Percentiles rank a stretch among this genome's conserved stretches.
These are phyloP conservation scores for Drosophila pseudoobscura DNA, from an alignment of 1,140 invertebrate genomes.

Conservation along the genomic window DNA sequence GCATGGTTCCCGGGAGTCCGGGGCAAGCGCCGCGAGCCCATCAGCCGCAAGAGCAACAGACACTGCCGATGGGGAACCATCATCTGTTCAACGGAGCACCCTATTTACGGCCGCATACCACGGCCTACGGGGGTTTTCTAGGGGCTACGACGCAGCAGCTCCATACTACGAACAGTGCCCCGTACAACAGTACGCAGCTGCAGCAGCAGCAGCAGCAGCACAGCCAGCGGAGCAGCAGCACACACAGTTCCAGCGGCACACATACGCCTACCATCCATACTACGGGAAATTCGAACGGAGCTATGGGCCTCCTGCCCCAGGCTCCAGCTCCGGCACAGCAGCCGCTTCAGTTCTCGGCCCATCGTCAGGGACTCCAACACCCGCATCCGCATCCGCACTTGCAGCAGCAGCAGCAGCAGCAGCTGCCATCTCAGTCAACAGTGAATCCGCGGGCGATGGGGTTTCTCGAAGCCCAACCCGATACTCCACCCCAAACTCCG, in stretches of 20 bases:
- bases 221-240: slow-evolving; percentile 51
- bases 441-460: slow-evolving; percentile 85
- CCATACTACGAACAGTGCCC: slow-evolving; percentile 79
- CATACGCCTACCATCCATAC: slow-evolving; percentile 80
- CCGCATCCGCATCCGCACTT: slow-evolving; percentile 22
- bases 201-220: slow-evolving; percentile 52
- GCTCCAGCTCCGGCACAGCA: slow-evolving; percentile 10
- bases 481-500: slow-evolving; percentile 94
- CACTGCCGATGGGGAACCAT: slow-evolving; percentile 36
- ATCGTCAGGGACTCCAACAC: slow-evolving; percentile 36
- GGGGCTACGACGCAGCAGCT: slow-evolving; percentile 83
- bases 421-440: slow-evolving; percentile 69
- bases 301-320: slow-evolving; percentile 22
- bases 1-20: slow-evolving; percentile 13
- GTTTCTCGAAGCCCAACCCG: slow-evolving; percentile 94
- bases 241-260: slow-evolving; percentile 51
- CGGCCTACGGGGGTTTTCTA: slow-evolving; percentile 85
- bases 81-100: slow-evolving; percentile 83
- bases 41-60: slow-evolving; percentile 26
- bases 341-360: slow-evolving; percentile 21
- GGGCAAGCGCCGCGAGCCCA: too few relatives aligned
- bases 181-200: slow-evolving; percentile 67
- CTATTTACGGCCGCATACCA: slow-evolving; percentile 83
- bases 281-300: slow-evolving; percentile 57
- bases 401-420: slow-evolving; percentile 34